phyloP scores from a whole-genome alignment of 2,888 invertebrate genomes.

The Baccha elongata region DNA sequence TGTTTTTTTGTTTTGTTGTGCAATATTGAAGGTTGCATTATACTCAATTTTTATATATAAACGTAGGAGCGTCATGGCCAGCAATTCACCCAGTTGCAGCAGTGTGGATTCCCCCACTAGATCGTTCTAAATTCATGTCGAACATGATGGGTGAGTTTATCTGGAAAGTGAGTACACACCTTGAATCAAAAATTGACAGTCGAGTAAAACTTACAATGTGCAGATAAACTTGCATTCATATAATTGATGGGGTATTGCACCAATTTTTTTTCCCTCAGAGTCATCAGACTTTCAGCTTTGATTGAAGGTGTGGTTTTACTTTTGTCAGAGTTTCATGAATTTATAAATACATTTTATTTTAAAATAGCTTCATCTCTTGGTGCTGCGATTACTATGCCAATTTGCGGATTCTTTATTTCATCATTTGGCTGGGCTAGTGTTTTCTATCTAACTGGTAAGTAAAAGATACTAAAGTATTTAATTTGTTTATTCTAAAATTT shows the following conservation, averaged over 20 bases:
- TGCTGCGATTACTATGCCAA: conserved; percentile 94
- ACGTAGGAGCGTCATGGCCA: conserved; percentile 96
- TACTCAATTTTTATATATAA: conserved; percentile 81
- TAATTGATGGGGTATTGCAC: no score
- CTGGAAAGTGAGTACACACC: no score
- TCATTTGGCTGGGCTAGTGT: conserved; percentile 94
- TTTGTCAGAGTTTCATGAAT: conserved; percentile 1
- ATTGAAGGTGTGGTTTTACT: no score
- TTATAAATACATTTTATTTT: conserved; percentile 27
- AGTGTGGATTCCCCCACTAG: conserved; percentile 96
- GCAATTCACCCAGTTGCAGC: conserved; percentile 96
- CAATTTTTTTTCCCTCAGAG: no score
- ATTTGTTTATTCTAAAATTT: conserved; percentile 18
- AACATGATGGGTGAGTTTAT: conserved; percentile 91
- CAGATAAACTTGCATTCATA: no score
- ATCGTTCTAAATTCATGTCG: conserved; percentile 95
- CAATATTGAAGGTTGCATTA: not conserved
- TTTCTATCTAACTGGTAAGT: conserved; percentile 91
- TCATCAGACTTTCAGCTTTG: no score
- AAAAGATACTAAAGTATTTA: not conserved
- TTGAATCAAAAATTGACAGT: no score
- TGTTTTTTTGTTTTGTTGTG: not conserved
- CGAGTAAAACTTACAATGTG: no score
- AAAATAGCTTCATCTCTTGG: conserved; percentile 92
- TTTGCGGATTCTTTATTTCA: conserved; percentile 91